These are phyloP conservation scores for Ectemnius continuus DNA, from an alignment of 2,888 invertebrate genomes.

Conservation along the genomic window DNA sequence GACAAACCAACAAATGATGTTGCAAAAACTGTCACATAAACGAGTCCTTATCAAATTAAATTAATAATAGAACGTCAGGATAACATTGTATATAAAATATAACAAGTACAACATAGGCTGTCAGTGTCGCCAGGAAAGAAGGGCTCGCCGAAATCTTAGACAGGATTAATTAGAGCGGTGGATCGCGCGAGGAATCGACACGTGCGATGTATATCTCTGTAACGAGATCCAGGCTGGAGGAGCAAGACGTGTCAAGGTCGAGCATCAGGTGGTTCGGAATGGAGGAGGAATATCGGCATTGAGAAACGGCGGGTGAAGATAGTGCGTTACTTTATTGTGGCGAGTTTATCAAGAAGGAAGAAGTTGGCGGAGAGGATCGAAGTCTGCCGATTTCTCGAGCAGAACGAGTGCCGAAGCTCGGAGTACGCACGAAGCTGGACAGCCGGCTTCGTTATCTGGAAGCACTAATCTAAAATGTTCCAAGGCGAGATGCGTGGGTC, in stretches of 20 bases:
- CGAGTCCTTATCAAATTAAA: no score
- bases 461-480: conserved; percentile 58
- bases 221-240: no score
- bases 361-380: not conserved
- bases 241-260: not conserved
- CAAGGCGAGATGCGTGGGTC: conserved; percentile 56
- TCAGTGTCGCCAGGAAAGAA: no score
- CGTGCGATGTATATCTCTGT: not conserved
- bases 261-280: not conserved
- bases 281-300: no score
- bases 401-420: conserved; percentile 13
- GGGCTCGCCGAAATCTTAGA: not conserved
- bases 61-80: no score
- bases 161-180: not conserved
- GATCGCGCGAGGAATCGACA: not conserved
- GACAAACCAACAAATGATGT: conserved; percentile 43
- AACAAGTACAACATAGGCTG: no score
- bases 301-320: no score
- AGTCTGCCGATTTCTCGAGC: conserved; percentile 29
- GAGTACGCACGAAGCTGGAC: conserved; percentile 17
- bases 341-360: not conserved
- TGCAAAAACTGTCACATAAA: conserved; percentile 9
- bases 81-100: no score
- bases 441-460: conserved; percentile 48
- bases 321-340: no score